These are phyloP conservation scores for Platycnemis pennipes DNA, from an alignment of 2,888 invertebrate species.

Conservation along the genomic window DNA sequence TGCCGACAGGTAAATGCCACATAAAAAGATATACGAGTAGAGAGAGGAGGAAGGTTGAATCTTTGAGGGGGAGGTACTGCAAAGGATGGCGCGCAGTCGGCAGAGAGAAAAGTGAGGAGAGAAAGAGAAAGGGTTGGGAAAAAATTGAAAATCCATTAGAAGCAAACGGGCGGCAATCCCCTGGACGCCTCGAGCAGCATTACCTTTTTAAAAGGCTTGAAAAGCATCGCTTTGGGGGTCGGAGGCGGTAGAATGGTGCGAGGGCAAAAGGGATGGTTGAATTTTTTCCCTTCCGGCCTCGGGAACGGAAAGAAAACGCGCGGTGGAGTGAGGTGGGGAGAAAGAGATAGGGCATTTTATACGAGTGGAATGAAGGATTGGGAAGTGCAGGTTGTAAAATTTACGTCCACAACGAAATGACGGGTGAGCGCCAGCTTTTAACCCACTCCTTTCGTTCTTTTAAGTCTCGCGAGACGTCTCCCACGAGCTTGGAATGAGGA, in stretches of 20 bases:
- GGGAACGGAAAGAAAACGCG: not conserved
- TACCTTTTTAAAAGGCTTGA: not conserved
- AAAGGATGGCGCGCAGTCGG: not conserved
- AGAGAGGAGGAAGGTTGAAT: not conserved
- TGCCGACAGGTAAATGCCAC: no score
- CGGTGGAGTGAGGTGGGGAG: not conserved
- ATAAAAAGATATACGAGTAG: not conserved
- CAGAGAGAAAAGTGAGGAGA: no score
- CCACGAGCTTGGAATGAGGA: not conserved
- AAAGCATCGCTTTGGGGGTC: not conserved
- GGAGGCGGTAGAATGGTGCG: not conserved
- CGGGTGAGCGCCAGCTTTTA: conserved; percentile 55
- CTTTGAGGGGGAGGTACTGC: not conserved
- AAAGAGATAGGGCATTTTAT: not conserved
- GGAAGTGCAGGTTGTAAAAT: conserved; percentile 53
- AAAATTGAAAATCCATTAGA: conserved; percentile 21
- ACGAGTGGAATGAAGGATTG: conserved; percentile 38
- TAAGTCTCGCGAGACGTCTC: not conserved
- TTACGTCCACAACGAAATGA: conserved; percentile 47
- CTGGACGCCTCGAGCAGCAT: not conserved
- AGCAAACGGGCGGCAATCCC: not conserved
- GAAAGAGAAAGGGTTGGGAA: not conserved
- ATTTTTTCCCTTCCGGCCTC: not conserved
- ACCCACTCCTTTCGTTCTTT: not conserved
- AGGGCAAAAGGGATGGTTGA: not conserved